phyloP scores from a whole-genome alignment of 1,140 invertebrate genomes.

The Heliconius melpomene region DNA sequence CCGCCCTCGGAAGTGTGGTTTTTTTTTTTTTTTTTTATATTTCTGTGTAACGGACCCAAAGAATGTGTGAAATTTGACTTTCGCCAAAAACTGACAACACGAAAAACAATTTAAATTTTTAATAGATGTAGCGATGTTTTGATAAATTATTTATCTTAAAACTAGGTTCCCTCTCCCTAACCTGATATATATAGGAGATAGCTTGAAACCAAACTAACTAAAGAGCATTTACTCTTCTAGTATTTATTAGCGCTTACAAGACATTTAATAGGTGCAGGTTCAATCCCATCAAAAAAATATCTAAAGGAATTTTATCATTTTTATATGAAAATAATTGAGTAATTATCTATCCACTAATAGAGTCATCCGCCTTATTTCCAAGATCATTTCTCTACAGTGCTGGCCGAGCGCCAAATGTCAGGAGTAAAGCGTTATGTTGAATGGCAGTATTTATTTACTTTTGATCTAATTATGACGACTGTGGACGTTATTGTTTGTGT shows the following conservation, averaged over 20 bases:
- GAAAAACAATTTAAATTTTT: no score
- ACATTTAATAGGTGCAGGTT: background rate
- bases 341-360: background rate
- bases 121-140: no score
- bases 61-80: no score
- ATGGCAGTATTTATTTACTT: constrained; percentile 15
- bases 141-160: no score
- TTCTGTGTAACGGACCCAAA: no score
- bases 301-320: background rate
- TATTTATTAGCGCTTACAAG: no score
- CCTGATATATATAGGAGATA: background rate
- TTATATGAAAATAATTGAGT: background rate
- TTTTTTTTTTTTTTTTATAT: no score
- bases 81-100: no score
- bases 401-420: constrained; percentile 27
- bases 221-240: no score
- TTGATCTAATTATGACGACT: background rate
- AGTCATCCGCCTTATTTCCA: background rate
- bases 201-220: background rate
- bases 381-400: background rate
- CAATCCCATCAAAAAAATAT: background rate
- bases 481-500: background rate
- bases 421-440: constrained; percentile 2
- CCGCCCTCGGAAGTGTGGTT: no score
- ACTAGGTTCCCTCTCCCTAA: background rate